Base-by-base conservation (phyloP, 2,113 vertebrate species). In the Neotoma lepida region DNA sequence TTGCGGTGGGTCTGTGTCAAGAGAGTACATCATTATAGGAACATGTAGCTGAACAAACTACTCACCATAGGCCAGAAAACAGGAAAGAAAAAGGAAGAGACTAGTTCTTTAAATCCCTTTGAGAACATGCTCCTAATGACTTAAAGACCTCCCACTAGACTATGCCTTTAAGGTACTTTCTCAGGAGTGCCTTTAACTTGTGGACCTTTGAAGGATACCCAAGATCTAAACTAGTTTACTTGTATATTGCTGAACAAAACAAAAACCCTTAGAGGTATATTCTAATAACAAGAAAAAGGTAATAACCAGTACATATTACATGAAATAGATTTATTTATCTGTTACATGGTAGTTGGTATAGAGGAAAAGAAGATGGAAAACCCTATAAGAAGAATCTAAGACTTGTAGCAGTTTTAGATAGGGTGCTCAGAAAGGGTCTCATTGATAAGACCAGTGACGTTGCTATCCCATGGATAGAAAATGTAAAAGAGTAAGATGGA, bases 191-290 rank as follows among this genome's bases (percentile, higher is more conserved):
- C 66, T 88, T 73, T 73, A 88, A 51, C 26, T 51, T 1, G 6
- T 33, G 54, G 66, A 22, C 33, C 3, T 88, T 71, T 51, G 33
- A 64, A 39, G 15, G 22, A 28, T 15, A 39, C 81, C 61, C 33
- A 82, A 41, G 66, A 54, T 63, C 51, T 73, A 26, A 82, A 41
- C 26, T 51, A 1, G 35, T 76, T 66, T 9, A 20, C 22, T 84
- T 97, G 81, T 30, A 70, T 51, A 87, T 35, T 94, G 13, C 14
- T 93, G 56, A 89, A 84, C 44, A 88, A 93, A 95, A 68, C 28
- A 92, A 87, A 61, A 24, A 71, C 51, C 12, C 39, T 13, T 63
- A 68, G 33, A 90, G 15, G 4, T 66, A 51, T 7, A 77, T 17
- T 95, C 54, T 96, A 61, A 33, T 68, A 77, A 49, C n/a, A 15